Conservation (phyloP, 1,140 invertebrate genomes). For the Spodoptera litura region DNA sequence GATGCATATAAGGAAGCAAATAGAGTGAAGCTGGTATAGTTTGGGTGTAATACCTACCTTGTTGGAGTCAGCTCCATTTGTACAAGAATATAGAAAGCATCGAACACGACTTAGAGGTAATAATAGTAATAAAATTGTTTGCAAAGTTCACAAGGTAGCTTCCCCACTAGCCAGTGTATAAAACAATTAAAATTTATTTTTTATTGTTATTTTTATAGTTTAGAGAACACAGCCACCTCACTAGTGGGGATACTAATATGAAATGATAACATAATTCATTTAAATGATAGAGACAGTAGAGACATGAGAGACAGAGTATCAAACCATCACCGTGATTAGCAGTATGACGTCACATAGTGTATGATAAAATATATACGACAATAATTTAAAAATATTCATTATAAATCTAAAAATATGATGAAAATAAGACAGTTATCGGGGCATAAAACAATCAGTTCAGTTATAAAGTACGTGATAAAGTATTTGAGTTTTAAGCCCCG, state of each 20-base stretch:
- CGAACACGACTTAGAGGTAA: conserved; percentile 51
- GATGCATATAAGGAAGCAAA: conserved; percentile 56
- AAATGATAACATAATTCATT: conserved; percentile 33
- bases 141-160: conserved; percentile 12
- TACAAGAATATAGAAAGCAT: conserved; percentile 39
- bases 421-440: conserved; percentile 22
- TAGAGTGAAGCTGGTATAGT: conserved; percentile 47
- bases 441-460: conserved; percentile 24
- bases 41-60: conserved; percentile 69
- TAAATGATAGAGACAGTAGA: conserved; percentile 50
- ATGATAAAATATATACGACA: conserved; percentile 48
- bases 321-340: conserved; percentile 84
- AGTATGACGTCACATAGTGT: conserved; percentile 54
- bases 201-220: too few species aligned
- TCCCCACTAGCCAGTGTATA: conserved; percentile 24
- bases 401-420: conserved; percentile 19
- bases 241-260: conserved; percentile 30
- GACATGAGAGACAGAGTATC: conserved; percentile 73
- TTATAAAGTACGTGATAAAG: not conserved
- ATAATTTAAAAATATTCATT: conserved; percentile 26
- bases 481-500: conserved; percentile 35
- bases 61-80: conserved; percentile 61
- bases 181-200: too few species aligned
- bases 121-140: conserved; percentile 27
- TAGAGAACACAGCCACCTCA: conserved; percentile 14